Evolutionary conservation across 92 coral and sea anemone species (phyloP).

Genomic region (Epizoanthus stellaris): DNA sequence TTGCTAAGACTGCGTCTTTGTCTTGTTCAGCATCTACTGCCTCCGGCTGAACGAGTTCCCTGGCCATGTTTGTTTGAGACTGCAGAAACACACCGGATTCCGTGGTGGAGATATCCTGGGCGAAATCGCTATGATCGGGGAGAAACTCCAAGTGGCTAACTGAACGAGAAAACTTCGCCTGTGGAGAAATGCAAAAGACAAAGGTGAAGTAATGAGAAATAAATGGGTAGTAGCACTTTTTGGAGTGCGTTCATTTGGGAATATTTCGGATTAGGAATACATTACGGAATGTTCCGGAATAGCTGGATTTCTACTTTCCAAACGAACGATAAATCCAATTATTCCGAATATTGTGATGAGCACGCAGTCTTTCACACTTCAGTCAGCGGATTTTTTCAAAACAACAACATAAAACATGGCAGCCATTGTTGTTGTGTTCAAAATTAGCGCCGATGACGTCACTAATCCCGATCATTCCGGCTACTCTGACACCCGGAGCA

Average conservation of each 20-base stretch:
- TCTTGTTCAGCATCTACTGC: conserved; percentile 37
- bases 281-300: too few relatives aligned
- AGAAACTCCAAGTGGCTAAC: conserved; percentile 88
- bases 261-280: too few relatives aligned
- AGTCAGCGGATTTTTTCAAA: too few relatives aligned
- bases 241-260: too few relatives aligned
- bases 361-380: too few relatives aligned
- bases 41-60: conserved; percentile 78
- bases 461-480: too few relatives aligned
- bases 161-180: conserved; percentile 72
- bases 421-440: not conserved
- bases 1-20: conserved; percentile 42
- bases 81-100: conserved; percentile 11
- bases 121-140: conserved; percentile 65
- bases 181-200: not conserved
- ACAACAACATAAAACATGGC: too few relatives aligned
- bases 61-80: conserved; percentile 21
- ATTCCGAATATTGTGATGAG: too few relatives aligned
- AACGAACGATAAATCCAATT: too few relatives aligned
- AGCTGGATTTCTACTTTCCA: too few relatives aligned
- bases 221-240: not conserved
- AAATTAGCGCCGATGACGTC: not conserved
- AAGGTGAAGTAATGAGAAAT: not conserved
- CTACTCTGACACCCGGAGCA: too few relatives aligned
- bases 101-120: conserved; percentile 44